A percentile compares a stretch with the other conserved stretches of the same genome.
These are phyloP conservation scores for Leucophenga varia DNA, from an alignment of 1,140 invertebrate genomes.

Conservation along the genomic window DNA sequence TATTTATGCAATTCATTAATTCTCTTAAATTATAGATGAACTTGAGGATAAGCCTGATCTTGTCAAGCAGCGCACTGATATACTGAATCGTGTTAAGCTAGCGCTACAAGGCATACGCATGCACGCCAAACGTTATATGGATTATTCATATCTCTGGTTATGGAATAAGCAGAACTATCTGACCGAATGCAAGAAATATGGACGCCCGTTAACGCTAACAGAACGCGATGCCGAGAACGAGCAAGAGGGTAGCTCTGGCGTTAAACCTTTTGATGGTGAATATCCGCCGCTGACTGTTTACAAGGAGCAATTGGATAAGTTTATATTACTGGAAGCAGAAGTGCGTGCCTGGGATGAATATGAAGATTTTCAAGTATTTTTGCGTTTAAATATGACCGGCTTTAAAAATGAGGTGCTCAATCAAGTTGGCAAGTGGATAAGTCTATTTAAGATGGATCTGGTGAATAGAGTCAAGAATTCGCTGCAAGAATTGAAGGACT, in stretches of 20 bases:
- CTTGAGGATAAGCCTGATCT: constrained; percentile 26
- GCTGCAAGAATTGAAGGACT: constrained; percentile 60
- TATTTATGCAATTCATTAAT: background rate
- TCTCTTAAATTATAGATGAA: constrained; percentile 19
- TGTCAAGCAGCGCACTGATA: constrained; percentile 27
- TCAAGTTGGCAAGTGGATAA: constrained; percentile 69
- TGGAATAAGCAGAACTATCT: constrained; percentile 66
- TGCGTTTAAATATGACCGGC: constrained; percentile 65
- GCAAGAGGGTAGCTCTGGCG: constrained; percentile 25
- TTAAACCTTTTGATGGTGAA: constrained; percentile 26
- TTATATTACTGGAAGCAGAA: constrained; percentile 34
- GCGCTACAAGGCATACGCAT: constrained; percentile 29
- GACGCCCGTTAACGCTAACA: constrained; percentile 61
- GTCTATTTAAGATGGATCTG: constrained; percentile 71
- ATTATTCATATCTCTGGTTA: constrained; percentile 67
- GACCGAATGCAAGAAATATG: constrained; percentile 67
- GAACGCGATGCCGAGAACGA: constrained; percentile 57
- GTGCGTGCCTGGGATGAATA: constrained; percentile 30
- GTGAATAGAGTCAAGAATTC: constrained; percentile 64
- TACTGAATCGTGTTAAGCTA: constrained; percentile 30
- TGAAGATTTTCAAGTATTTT: constrained; percentile 64
- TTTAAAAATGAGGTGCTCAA: constrained; percentile 72
- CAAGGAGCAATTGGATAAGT: constrained; percentile 43
- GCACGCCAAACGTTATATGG: constrained; percentile 31
- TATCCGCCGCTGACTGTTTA: constrained; percentile 32